A percentile compares a stretch with the other conserved stretches of the same genome.
These are phyloP conservation scores for Takifugu flavidus DNA, from an alignment of 2,113 vertebrate genomes.

Conservation along the genomic window DNA sequence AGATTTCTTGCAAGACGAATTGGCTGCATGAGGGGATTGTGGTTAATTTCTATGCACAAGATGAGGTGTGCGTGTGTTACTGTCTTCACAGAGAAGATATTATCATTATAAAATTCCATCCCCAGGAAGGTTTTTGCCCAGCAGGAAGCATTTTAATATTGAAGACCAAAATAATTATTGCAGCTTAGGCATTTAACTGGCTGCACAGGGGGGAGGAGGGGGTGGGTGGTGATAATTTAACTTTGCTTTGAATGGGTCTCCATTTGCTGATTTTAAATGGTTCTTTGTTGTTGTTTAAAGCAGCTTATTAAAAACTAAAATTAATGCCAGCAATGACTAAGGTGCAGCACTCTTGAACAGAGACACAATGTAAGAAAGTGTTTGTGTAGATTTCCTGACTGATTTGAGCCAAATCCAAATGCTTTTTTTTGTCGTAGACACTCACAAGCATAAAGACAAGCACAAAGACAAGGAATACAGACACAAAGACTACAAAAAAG, in stretches of 20 bases:
- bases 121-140: slow-evolving; percentile 13
- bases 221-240: neutral
- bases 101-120: slow-evolving; percentile 35
- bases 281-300: neutral
- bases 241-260: neutral
- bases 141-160: slow-evolving; percentile 37
- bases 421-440: slow-evolving; percentile 35
- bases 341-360: neutral
- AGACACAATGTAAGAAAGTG: neutral
- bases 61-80: slow-evolving; percentile 18
- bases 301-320: too few species aligned
- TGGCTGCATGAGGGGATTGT: neutral
- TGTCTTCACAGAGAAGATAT: slow-evolving; percentile 14
- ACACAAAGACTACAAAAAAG: slow-evolving; percentile 96
- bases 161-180: slow-evolving; percentile 8
- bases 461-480: slow-evolving; percentile 94
- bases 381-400: neutral
- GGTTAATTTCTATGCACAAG: neutral
- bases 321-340: neutral
- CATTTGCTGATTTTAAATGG: neutral
- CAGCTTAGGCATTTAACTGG: neutral
- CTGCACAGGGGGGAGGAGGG: neutral
- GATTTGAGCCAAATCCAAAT: neutral
- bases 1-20: slow-evolving; percentile 6
- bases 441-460: slow-evolving; percentile 95